Percentiles rank a stretch among this genome's conserved stretches.
phyloP scores from a whole-genome alignment of 2,113 vertebrate species.

The Alouatta palliata region DNA sequence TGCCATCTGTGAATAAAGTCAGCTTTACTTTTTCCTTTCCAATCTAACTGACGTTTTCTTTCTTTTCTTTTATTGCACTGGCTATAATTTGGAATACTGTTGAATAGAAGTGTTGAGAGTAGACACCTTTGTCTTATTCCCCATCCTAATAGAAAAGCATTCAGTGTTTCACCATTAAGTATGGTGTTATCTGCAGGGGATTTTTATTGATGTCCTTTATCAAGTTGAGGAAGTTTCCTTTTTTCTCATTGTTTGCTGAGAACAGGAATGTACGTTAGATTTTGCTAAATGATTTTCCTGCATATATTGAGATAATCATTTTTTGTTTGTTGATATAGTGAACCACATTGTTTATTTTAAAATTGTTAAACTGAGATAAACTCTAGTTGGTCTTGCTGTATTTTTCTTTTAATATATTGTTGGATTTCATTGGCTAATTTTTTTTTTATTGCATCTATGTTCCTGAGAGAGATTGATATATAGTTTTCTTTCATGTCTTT shows the following conservation, averaged over 20 bases:
- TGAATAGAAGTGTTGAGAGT: background rate
- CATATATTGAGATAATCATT: background rate
- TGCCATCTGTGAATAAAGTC: background rate
- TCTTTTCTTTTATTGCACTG: background rate
- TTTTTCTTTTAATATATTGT: background rate
- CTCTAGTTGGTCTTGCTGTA: background rate
- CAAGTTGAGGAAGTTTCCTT: background rate
- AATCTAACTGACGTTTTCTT: background rate
- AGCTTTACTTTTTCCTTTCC: background rate
- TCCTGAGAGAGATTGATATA: background rate
- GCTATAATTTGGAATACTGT: background rate
- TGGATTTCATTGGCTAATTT: background rate
- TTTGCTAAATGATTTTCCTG: background rate
- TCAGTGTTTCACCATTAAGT: background rate
- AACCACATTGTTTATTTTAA: background rate
- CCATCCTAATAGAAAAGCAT: background rate
- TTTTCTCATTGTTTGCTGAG: background rate
- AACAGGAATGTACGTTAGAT: background rate
- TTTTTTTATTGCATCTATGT: background rate
- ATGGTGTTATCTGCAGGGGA: background rate
- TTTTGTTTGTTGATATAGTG: background rate
- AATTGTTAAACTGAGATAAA: background rate
- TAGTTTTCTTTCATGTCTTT: background rate
- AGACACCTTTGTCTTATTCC: background rate
- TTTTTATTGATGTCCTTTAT: background rate